Conservation (phyloP, 1,140 invertebrate genomes). For the Drosophila serrata region DNA sequence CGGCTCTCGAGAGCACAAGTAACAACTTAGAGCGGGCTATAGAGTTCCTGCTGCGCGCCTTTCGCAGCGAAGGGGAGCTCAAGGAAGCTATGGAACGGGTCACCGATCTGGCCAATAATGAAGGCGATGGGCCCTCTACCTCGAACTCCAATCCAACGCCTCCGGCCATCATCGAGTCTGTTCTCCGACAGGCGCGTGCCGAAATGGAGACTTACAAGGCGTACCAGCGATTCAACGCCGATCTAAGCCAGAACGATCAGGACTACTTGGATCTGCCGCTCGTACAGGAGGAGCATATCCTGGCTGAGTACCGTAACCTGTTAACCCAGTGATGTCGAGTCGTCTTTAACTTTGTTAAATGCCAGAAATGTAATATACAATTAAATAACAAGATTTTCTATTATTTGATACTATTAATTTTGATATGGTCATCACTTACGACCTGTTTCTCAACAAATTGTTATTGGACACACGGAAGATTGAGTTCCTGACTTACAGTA, state of each 20-base stretch:
- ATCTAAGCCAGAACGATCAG: conserved; percentile 87
- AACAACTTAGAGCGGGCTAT: conserved; percentile 88
- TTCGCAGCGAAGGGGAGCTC: conserved; percentile 66
- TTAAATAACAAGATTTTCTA: background rate
- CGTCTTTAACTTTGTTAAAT: background rate
- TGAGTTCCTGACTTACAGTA: background rate
- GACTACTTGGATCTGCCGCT: conserved; percentile 88
- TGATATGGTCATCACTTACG: background rate
- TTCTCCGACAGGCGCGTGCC: conserved; percentile 48
- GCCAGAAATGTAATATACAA: background rate
- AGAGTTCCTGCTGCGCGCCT: conserved; percentile 86
- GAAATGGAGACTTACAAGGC: conserved; percentile 85
- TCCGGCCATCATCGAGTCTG: conserved; percentile 37
- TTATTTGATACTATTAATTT: background rate
- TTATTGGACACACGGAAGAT: background rate
- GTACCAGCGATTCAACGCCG: conserved; percentile 87
- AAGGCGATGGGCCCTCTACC: conserved; percentile 57
- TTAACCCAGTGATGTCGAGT: conserved; percentile 81
- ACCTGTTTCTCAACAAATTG: background rate
- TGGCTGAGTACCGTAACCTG: conserved; percentile 87
- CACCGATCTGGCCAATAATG: conserved; percentile 6
- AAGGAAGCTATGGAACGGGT: conserved; percentile 46
- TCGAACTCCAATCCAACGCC: conserved; percentile 27
- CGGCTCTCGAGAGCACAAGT: conserved; percentile 86
- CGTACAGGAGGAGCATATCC: conserved; percentile 87